A percentile compares a stretch with the other conserved stretches of the same genome.
Evolutionary conservation across 2,797 vertebrate species (phyloP).

Genomic region (Labeo calbasu): DNA sequence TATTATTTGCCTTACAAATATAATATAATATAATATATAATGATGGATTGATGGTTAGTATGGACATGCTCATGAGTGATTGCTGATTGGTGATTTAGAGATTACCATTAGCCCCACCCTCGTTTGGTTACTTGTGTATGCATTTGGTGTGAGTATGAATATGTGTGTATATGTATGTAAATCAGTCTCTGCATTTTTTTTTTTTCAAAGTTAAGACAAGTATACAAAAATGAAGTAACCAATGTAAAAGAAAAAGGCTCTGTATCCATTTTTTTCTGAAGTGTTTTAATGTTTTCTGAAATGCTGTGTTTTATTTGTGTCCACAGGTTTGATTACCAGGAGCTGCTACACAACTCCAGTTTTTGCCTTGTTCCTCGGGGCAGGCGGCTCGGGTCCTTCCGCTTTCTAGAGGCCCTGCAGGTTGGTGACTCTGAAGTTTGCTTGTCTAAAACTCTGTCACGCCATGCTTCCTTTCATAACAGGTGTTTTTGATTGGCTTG

Average conservation of each 20-base stretch:
- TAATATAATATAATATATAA: no score
- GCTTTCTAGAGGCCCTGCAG: slow-evolving; percentile 84
- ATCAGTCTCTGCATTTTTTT: neutral
- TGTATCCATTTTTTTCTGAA: neutral
- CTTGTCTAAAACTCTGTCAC: slow-evolving; percentile 40
- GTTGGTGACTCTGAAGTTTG: slow-evolving; percentile 62
- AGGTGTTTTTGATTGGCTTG: slow-evolving; percentile 51
- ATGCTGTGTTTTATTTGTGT: slow-evolving; percentile 32
- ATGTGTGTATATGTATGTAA: neutral
- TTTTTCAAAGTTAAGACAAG: neutral
- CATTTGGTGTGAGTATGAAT: neutral
- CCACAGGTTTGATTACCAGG: slow-evolving; percentile 82
- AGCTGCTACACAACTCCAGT: slow-evolving; percentile 82
- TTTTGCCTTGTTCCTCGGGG: slow-evolving; percentile 84
- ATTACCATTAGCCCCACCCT: neutral
- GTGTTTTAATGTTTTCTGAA: neutral
- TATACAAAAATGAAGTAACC: neutral
- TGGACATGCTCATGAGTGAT: neutral
- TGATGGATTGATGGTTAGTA: neutral
- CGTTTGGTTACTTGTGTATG: neutral
- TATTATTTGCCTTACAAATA: no score
- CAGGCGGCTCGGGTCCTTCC: slow-evolving; percentile 81
- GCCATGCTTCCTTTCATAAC: slow-evolving; percentile 22
- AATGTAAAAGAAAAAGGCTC: neutral
- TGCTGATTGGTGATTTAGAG: neutral